Evolutionary conservation across 92 coral and sea anemone species (phyloP).

Genomic region (Anthopleura xanthogrammica): DNA sequence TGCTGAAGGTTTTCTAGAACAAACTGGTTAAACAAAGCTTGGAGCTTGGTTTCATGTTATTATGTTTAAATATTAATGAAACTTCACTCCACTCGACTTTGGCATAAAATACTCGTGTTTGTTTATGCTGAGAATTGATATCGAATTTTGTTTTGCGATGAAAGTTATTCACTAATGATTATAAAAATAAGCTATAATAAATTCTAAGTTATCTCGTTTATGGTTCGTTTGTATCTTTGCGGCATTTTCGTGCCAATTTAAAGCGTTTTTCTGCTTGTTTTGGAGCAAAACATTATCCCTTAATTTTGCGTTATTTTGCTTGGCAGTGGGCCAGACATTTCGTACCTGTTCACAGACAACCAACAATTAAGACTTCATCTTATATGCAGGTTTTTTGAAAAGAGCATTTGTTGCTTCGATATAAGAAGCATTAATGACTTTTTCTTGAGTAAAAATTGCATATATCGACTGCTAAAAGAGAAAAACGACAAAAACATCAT

Average conservation of each 20-base stretch:
- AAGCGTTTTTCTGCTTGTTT: slow-evolving; percentile 1
- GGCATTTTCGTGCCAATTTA: background rate
- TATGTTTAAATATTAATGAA: slow-evolving; percentile 24
- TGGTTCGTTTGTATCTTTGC: background rate
- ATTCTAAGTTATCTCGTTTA: background rate
- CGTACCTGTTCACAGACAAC: background rate
- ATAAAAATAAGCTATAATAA: background rate
- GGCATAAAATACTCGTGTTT: background rate
- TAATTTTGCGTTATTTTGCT: slow-evolving; percentile 34
- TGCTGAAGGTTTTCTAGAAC: background rate
- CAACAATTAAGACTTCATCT: background rate
- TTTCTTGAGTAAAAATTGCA: background rate
- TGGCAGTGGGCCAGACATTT: slow-evolving; percentile 25
- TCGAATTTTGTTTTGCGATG: background rate
- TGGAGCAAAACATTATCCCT: background rate
- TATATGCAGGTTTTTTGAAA: background rate
- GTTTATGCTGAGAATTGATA: background rate
- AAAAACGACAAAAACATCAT: background rate
- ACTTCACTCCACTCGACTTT: slow-evolving; percentile 14
- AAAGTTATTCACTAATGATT: background rate
- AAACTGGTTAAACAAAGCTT: slow-evolving; percentile 25
- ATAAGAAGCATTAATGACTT: background rate
- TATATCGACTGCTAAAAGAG: background rate
- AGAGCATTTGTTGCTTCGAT: background rate
- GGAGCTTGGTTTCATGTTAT: slow-evolving; percentile 36